Base-by-base conservation (phyloP, 2,888 invertebrate genomes). In the Schrankia costaestrigalis region DNA sequence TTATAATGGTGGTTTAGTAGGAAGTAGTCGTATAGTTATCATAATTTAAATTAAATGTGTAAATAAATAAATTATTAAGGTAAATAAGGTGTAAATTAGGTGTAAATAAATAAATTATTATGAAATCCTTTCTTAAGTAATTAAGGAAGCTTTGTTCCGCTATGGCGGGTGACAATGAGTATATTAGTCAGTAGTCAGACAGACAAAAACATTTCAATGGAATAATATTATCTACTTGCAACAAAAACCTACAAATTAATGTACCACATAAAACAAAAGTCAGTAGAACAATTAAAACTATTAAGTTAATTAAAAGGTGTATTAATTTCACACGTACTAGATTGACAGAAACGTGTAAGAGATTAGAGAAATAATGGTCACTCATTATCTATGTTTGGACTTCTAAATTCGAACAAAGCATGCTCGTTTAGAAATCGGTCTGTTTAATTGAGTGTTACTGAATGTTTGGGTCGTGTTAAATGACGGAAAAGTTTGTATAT, bases 291-390 rank as follows among this genome's bases (percentile, higher is more conserved):
- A 61, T 61, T 49, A 51, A 57, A 63, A 59, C 60, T 52, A 61
- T 50, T 39, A 38, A 45, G 49, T 38, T 53, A n/a, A 51, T 57
- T 47, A 44, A 46, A 49, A 25, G 32, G 41, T 40, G 51, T 55
- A 64, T 63, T 57, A 68, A 59, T 57, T 54, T 40, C 29, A 41
- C 22, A 48, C 35, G 51, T 65, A 70, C 64, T 55, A 68, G 56
- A 57, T 21, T 36, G 52, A 32, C 59, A 63, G 42, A 30, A 52
- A 28, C 35, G 37, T 46, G 47, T 46, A 56, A 55, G 55, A 33
- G 32, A 26, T 30, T 9, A 22, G 13, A 37, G 24, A 62, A 53
- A 41, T 68, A 63, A 73, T 71, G 43, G 46, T 27, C 44, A 35
- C 48, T 61, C 57, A 69, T 71, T 70, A 65, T 51, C 44, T 26